Conservation (phyloP, 1,140 invertebrate species). For the Cylas formicarius region DNA sequence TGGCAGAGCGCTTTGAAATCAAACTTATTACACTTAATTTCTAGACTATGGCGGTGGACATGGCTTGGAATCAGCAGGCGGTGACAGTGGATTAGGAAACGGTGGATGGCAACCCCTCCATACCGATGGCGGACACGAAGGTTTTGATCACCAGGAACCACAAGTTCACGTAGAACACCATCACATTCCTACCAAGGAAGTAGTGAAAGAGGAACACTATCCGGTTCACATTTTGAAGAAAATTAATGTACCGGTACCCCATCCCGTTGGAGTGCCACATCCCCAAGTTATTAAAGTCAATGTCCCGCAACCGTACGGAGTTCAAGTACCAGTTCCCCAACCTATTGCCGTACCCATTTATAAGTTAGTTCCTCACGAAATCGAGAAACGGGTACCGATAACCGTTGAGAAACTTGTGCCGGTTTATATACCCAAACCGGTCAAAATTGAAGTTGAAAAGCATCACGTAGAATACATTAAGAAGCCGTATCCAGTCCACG, state of each 20-base stretch:
- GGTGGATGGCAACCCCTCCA: conserved; percentile 19
- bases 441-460: conserved; percentile 68
- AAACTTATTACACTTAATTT: too few species aligned
- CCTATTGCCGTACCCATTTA: conserved; percentile 66
- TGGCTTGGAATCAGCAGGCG: conserved; percentile 32
- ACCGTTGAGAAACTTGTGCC: conserved; percentile 68
- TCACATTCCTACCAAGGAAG: conserved; percentile 46
- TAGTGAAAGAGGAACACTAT: conserved; percentile 57
- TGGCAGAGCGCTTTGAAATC: too few species aligned
- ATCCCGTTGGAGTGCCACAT: conserved; percentile 63
- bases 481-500: conserved; percentile 69
- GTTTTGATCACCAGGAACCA: conserved; percentile 28
- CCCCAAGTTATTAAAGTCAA: conserved; percentile 65
- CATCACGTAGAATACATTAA: conserved; percentile 62
- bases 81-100: conserved; percentile 26
- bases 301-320: conserved; percentile 66
- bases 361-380: conserved; percentile 54
- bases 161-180: conserved; percentile 36
- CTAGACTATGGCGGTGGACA: conserved; percentile 23
- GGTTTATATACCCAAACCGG: conserved; percentile 67
- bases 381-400: conserved; percentile 69
- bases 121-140: conserved; percentile 19
- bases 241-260: conserved; percentile 63
- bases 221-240: conserved; percentile 67
- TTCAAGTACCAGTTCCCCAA: conserved; percentile 62